Evolutionary conservation across 2,888 invertebrate species (phyloP).

Genomic region (Lathronympha strigana): DNA sequence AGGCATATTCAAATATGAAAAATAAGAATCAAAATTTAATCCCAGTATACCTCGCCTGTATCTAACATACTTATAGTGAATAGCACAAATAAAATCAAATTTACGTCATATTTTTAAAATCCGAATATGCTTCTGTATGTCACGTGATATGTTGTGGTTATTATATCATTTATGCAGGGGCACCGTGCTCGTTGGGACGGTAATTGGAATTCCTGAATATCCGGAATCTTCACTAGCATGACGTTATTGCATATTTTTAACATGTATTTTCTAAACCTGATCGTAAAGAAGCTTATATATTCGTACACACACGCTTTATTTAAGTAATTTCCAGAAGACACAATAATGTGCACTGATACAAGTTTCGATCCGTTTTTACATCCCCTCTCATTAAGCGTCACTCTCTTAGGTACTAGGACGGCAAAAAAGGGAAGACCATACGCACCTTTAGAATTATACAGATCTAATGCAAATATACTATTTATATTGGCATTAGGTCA

Average conservation of each 20-base stretch:
- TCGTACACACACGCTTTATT: too few relatives aligned
- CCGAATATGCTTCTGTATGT: slow-evolving; percentile 9
- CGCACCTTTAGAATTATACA: too few relatives aligned
- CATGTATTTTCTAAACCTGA: too few relatives aligned
- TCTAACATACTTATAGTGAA: background rate
- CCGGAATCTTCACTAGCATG: slow-evolving; percentile 30
- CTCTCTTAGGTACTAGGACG: too few relatives aligned
- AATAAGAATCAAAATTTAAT: background rate
- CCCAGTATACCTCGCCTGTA: background rate
- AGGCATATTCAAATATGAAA: background rate
- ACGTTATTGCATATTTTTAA: slow-evolving; percentile 25
- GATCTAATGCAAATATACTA: too few relatives aligned
- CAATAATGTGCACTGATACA: too few relatives aligned
- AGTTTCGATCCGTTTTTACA: too few relatives aligned
- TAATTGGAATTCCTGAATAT: slow-evolving; percentile 44
- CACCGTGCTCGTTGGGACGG: slow-evolving; percentile 48
- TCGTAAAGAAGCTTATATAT: too few relatives aligned
- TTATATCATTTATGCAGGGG: slow-evolving; percentile 39
- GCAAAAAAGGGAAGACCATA: too few relatives aligned
- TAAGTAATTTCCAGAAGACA: too few relatives aligned
- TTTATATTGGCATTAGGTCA: too few relatives aligned
- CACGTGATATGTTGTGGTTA: slow-evolving; percentile 29
- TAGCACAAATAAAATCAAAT: background rate
- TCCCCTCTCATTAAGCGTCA: too few relatives aligned
- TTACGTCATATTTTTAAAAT: background rate